Base-by-base conservation (phyloP, 2,113 vertebrate genomes). In the Silurus asotus region DNA sequence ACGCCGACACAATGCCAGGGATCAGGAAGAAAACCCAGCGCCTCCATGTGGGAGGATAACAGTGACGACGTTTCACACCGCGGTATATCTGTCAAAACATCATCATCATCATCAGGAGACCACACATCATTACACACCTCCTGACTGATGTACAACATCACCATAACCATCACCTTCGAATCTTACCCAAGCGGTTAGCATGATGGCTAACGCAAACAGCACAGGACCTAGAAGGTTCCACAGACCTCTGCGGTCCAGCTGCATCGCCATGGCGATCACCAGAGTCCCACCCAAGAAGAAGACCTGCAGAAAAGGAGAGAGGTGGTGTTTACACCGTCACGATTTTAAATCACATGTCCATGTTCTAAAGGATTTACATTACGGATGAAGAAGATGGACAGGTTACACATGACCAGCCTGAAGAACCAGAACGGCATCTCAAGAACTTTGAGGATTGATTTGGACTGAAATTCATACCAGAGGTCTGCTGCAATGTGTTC, bases 171-270 rank as follows among this genome's bases (percentile, higher is more conserved):
- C 37, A 37, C 37, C 37, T 37, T n/a, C 0, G 58, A 8, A 45
- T 15, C 96, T 95, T 94, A 99, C 98, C 98, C 98, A 99, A 0
- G 95, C 91, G n/a, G 91, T 84, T 20, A 95, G 91, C 97, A 99
- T 96, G 90, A 96, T 83, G 59, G 95, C 0, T 0, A 98, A 91
- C 72, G 97, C 97, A 64, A 96, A 95, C 59, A 99, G 94, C 84
- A 97, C 94, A 7, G 98, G 98, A n/a, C 96, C 97, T 92, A 99
- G 93, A 93, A 96, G 93, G 92, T 99, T 99, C 98, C 98, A 99
- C 86, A 97, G 93, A 6, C 96, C 98, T 84, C 95, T 95, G 67
- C 98, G 97, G 92, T 99, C 96, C 92, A 98, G 93, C 89, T 99
- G 97, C 95, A 99, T 94, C 11, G 96, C 97, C 97, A 98, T 97